Conservation (phyloP, 1,140 invertebrate species). For the Melanaphis sacchari region DNA sequence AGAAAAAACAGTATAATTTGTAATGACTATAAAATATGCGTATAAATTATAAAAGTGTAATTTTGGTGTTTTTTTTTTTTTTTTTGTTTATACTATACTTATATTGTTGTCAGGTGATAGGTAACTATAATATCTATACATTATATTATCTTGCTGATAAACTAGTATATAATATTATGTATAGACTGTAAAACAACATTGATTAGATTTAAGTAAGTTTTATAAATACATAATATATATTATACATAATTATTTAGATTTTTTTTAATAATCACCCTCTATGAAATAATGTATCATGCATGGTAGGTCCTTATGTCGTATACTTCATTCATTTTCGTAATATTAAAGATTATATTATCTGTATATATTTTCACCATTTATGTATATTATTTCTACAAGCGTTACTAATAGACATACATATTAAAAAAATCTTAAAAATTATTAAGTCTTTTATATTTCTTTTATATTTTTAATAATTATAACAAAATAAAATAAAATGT, state of each 20-base stretch:
- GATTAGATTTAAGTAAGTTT: neutral
- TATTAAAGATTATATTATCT: neutral
- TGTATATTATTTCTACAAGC: neutral
- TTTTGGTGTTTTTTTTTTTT: neutral
- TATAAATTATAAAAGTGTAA: slow-evolving; percentile 8
- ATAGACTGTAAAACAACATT: neutral
- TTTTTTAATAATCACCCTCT: neutral
- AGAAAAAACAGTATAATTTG: neutral
- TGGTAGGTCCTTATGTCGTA: neutral
- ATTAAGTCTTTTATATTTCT: too few relatives aligned
- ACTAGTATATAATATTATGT: neutral
- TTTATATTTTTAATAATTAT: too few relatives aligned
- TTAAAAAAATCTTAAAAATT: too few relatives aligned
- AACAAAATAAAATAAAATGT: too few relatives aligned
- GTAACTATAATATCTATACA: too few relatives aligned
- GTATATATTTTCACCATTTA: neutral
- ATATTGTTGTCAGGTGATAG: neutral
- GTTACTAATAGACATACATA: neutral
- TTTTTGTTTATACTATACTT: neutral
- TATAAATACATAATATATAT: neutral
- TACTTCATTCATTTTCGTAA: neutral
- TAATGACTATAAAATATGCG: neutral
- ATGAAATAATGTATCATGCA: neutral
- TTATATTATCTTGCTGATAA: neutral
- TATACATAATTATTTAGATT: neutral